Evolutionary conservation across 2,888 invertebrate species (phyloP), one percentile per base, ranked within the genome.

Genomic region (Leptinotarsa peninsularis): DNA sequence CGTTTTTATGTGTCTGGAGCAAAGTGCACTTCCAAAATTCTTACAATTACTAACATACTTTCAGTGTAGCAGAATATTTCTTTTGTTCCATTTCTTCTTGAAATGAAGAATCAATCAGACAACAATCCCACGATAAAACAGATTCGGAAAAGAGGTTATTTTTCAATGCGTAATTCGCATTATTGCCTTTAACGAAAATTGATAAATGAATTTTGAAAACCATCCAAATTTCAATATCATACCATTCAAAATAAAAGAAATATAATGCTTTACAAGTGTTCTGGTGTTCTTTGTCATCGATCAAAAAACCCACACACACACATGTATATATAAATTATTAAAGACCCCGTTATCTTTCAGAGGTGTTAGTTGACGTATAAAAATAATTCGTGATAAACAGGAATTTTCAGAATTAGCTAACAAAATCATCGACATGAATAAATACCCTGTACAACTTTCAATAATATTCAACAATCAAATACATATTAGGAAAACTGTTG

Each of bases 181-280:
- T 4, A 58, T 23, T 58, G 7, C 14, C 23, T 13, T 14, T 17
- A 10, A 14, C 21, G 58, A 58, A 58, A 58, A 63, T 0, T 63
- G 63, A 63, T 63, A 43, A 63, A 63, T 33, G 63, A 63, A 63
- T 63, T 58, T 63, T 63, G 63, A 33, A 63, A 63, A 63, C 63
- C n/a, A 63, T 14, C 63, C 63, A 63, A 58, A 63, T 63, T 63
- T 63, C 63, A 63, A 63, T 33, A 63, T 63, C 63, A 43, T 17
- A 63, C 63, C 63, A 60, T 18, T 58, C 14, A 4, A 58, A 58
- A 58, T 58, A 23, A 21, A 54, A 58, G 58, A 58, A 58, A 58
- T 58, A 58, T 58, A 15, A 21, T 3, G 15, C 58, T 58, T 54
- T 23, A 23, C 58, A 58, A 23, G 21, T 23, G 15, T 21, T 17